These are phyloP conservation scores for Limonius californicus DNA, from an alignment of 1,140 invertebrate genomes.

Conservation along the genomic window DNA sequence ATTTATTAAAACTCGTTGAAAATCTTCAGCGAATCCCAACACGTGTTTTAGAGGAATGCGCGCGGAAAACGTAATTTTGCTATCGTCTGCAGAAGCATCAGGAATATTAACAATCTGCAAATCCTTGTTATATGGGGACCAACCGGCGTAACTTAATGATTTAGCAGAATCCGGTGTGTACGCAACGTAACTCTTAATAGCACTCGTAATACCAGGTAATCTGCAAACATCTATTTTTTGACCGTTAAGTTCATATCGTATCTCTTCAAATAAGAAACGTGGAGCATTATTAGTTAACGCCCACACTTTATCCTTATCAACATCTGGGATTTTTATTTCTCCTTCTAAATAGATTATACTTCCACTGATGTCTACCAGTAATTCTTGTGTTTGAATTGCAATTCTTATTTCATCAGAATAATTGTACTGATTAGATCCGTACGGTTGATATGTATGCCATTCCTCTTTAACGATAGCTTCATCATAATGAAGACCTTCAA, in stretches of 20 bases:
- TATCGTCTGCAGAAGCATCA: too few species aligned
- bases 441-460: neutral
- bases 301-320: neutral
- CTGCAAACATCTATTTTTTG: neutral
- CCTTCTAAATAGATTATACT: neutral
- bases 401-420: neutral
- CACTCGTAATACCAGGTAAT: neutral
- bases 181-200: neutral
- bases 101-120: neutral
- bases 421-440: neutral
- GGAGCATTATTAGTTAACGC: neutral
- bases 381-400: neutral
- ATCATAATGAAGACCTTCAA: neutral
- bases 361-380: neutral
- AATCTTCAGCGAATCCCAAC: slow-evolving; percentile 4
- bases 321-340: neutral
- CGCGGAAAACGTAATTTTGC: neutral
- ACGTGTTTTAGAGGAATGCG: neutral
- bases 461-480: neutral
- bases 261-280: neutral
- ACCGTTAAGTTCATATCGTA: neutral
- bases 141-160: neutral
- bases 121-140: neutral
- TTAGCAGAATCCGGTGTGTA: neutral
- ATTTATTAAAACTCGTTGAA: slow-evolving; percentile 3